Conservation (phyloP, 2,888 invertebrate species). For the Cistogaster globosa region DNA sequence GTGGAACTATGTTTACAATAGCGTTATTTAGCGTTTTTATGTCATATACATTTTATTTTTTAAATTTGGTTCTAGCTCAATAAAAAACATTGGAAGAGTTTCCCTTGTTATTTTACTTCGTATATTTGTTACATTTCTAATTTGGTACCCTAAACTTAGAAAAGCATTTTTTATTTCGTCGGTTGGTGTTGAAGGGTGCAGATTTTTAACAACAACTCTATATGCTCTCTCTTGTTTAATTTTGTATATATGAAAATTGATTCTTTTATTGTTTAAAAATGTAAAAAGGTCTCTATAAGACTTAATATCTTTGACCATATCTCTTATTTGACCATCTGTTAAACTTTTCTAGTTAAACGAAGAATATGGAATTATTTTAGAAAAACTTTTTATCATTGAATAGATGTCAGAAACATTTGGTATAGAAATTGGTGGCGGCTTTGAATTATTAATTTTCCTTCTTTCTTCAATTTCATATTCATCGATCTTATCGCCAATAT, state of each 20-base stretch:
- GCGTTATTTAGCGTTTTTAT: not conserved
- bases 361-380: not conserved
- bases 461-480: not conserved
- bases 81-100: not conserved
- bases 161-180: constrained; percentile 26
- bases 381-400: constrained; percentile 7
- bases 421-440: constrained; percentile 24
- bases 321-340: constrained; percentile 26
- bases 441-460: not conserved
- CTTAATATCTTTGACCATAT: constrained; percentile 27
- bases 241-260: constrained; percentile 40
- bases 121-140: constrained; percentile 40
- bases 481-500: not conserved
- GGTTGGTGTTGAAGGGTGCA: constrained; percentile 35
- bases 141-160: constrained; percentile 21
- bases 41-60: constrained; percentile 5
- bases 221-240: constrained; percentile 52
- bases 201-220: constrained; percentile 44
- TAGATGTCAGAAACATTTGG: constrained; percentile 9
- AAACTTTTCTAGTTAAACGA: constrained; percentile 30
- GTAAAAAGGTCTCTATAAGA: constrained; percentile 11
- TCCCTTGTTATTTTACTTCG: constrained; percentile 13
- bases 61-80: not conserved
- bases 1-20: not conserved
- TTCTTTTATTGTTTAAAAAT: constrained; percentile 17